These are phyloP conservation scores for Isaurus tuberculatus DNA, from an alignment of 92 coral and sea anemone genomes.

Conservation along the genomic window DNA sequence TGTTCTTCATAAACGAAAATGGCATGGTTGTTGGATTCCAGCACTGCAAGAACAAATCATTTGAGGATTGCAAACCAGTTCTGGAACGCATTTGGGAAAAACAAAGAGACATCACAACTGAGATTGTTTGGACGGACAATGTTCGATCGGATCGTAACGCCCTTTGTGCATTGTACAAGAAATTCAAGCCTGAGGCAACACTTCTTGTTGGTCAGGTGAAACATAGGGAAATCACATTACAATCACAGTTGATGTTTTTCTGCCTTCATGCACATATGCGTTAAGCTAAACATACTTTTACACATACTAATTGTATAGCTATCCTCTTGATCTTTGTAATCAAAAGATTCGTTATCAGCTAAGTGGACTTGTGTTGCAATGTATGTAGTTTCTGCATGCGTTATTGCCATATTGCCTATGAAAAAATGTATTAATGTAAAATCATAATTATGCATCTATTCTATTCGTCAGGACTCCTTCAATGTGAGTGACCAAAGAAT, in stretches of 20 bases:
- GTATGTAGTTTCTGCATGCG: background rate
- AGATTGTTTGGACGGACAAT: conserved; percentile 32
- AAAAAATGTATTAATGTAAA: background rate
- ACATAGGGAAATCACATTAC: conserved; percentile 4
- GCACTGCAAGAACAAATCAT: conserved; percentile 22
- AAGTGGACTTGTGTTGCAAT: background rate
- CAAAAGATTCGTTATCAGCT: conserved; percentile 6
- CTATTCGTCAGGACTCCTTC: conserved; percentile 25
- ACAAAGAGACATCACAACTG: background rate
- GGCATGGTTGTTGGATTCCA: conserved; percentile 36
- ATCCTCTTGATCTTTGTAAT: background rate
- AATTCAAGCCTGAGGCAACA: conserved; percentile 12
- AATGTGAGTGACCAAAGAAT: conserved; percentile 32
- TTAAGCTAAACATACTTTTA: conserved; percentile 4
- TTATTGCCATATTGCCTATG: background rate
- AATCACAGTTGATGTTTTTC: background rate
- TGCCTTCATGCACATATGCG: conserved; percentile 21
- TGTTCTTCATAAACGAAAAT: conserved; percentile 5
- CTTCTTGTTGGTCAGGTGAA: conserved; percentile 41
- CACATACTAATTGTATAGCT: background rate
- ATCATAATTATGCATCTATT: background rate
- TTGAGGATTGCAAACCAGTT: conserved; percentile 13
- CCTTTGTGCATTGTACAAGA: conserved; percentile 16
- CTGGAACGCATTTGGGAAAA: conserved; percentile 5
- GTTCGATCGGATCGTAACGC: conserved; percentile 3